phyloP scores from a whole-genome alignment of 2,113 vertebrate species.

The Hippocampus guttulatus region DNA sequence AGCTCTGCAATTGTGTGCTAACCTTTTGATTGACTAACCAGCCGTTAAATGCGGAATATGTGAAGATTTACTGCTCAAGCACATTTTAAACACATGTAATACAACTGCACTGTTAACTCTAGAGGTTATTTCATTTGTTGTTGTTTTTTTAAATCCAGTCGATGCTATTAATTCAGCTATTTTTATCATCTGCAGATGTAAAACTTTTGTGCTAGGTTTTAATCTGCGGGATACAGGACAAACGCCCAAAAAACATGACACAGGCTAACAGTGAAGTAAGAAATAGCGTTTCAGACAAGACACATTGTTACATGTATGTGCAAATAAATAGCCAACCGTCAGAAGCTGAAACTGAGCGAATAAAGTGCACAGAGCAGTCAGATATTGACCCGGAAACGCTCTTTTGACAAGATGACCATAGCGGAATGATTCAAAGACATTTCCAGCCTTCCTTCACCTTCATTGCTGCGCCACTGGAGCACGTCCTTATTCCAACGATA shows the following conservation, averaged over 20 bases:
- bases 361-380: constrained; percentile 69
- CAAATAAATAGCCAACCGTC: constrained; percentile 68
- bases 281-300: constrained; percentile 50
- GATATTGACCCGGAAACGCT: constrained; percentile 32
- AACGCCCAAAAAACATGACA: background rate
- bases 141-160: constrained; percentile 18
- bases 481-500: constrained; percentile 20
- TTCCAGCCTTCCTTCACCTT: constrained; percentile 21
- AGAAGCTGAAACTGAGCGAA: constrained; percentile 39
- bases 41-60: constrained; percentile 15
- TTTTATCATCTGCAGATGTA: constrained; percentile 10
- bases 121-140: constrained; percentile 8
- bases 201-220: constrained; percentile 4
- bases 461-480: constrained; percentile 27
- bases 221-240: background rate
- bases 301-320: constrained; percentile 50
- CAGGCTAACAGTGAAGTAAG: constrained; percentile 20
- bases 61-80: constrained; percentile 17
- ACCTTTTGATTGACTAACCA: constrained; percentile 20
- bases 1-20: constrained; percentile 5
- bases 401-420: constrained; percentile 22
- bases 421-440: constrained; percentile 58
- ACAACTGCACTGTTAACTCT: constrained; percentile 15
- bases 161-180: constrained; percentile 15
- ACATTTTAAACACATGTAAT: constrained; percentile 19